Conservation (phyloP, 2,888 invertebrate species). For the Sinelater perroti region DNA sequence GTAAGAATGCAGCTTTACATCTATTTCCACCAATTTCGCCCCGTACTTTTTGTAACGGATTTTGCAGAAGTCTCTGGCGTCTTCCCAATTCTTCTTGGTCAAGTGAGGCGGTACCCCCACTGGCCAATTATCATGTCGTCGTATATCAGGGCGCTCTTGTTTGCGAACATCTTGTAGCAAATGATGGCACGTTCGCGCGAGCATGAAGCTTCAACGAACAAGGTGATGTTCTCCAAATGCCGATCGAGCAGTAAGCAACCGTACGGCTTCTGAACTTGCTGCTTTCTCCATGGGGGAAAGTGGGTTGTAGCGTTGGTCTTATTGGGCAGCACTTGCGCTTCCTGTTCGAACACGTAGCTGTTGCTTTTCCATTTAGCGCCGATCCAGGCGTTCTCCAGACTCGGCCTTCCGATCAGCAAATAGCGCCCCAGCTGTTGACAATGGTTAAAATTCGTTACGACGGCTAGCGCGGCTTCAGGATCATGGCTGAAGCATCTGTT, state of each 20-base stretch:
- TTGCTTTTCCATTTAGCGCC: constrained; percentile 56
- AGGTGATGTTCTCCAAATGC: constrained; percentile 59
- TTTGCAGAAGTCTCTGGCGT: not conserved
- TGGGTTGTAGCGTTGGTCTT: not conserved
- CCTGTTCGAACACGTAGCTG: not conserved
- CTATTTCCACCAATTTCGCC: not conserved
- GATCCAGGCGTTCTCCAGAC: constrained; percentile 66
- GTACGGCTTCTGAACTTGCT: constrained; percentile 48
- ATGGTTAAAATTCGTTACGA: not conserved
- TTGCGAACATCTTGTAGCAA: constrained; percentile 55
- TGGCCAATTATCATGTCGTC: constrained; percentile 14
- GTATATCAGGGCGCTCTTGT: not conserved
- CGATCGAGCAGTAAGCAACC: constrained; percentile 65
- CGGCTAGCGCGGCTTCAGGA: not conserved
- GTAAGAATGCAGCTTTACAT: not conserved
- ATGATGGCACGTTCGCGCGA: constrained; percentile 64
- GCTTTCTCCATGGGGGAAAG: constrained; percentile 33
- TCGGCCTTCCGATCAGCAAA: constrained; percentile 62
- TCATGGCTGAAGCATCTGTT: constrained; percentile 8
- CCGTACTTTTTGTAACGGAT: not conserved
- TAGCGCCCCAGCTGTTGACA: constrained; percentile 58
- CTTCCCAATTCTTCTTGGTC: not conserved
- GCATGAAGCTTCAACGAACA: constrained; percentile 63
- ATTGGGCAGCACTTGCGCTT: not conserved
- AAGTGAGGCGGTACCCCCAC: constrained; percentile 11